Base-by-base conservation (phyloP, 1,140 invertebrate genomes). In the Hetaerina americana region DNA sequence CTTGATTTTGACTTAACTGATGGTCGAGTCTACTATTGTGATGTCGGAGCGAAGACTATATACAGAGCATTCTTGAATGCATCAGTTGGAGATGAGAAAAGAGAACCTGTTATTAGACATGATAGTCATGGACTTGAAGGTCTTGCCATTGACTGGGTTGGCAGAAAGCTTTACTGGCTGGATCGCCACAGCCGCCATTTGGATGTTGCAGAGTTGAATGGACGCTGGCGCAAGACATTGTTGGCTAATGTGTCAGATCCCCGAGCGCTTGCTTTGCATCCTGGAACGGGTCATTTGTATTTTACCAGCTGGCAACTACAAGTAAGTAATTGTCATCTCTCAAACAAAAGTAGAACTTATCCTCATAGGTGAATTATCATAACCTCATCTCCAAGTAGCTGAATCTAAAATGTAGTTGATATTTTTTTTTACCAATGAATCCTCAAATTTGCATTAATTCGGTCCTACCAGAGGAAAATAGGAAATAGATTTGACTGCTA, bases 101-200 rank as follows among this genome's bases (percentile, higher is more conserved):
- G 88, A 77, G 93, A 97, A 82, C 86, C 92, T 0, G 88, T 99
- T 0, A 90, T 98, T 12, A 85, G 93, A 68, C 95, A 98, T 77
- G 94, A 98, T 76, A 94, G 95, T 24, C 90, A 97, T 76, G 95
- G 95, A 12, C 82, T 97, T 18, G 96, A 99, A 85, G 97, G 96
- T n/a, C 89, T 99, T 22, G 91, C 95, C 0, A 86, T 99, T 5
- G 97, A 99, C 81, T 99, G 97, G 97, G 87, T 99, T 27, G 95
- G 90, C 5, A 86, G 94, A 69, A 99, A 99, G 80, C 81, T 99
- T 0, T 99, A 99, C 78, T 98, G 96, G 95, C 82, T 98, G n/a
- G 97, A 99, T 78, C 85, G 95, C 69, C 94, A 96, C 78, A 94
- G 93, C 0, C 96, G 96, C 81, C 95, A 97, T 78, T 81, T 98